Percentiles rank a stretch among this genome's conserved stretches.
These are phyloP conservation scores for Enhydra lutris DNA, from an alignment of 2,113 vertebrate species.

Conservation along the genomic window DNA sequence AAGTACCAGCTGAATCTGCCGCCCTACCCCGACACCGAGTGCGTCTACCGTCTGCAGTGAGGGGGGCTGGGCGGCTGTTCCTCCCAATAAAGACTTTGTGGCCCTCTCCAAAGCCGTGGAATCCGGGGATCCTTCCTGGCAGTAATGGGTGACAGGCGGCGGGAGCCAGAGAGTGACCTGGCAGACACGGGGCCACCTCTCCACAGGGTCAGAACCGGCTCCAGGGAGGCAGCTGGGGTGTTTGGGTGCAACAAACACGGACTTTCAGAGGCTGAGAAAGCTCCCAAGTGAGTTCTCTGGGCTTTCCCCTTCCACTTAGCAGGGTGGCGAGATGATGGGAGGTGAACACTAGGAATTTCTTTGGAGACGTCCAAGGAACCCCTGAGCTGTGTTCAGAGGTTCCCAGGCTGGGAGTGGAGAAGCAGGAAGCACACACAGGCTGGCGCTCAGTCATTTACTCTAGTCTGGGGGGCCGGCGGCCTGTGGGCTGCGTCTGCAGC, in stretches of 20 bases:
- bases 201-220: neutral
- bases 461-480: neutral
- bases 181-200: neutral
- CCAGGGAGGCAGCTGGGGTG: neutral
- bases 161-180: neutral
- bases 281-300: neutral
- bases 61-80: neutral
- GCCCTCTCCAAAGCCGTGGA: neutral
- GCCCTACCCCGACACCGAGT: slow-evolving; percentile 87
- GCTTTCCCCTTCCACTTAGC: neutral
- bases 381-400: neutral
- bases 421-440: neutral
- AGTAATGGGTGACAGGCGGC: neutral
- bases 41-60: slow-evolving; percentile 85
- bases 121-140: neutral
- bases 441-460: neutral
- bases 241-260: neutral
- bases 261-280: neutral
- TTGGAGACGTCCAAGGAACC: neutral
- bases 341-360: neutral
- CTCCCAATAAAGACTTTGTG: slow-evolving; percentile 27
- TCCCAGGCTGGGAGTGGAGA: neutral
- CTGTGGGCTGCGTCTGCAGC: neutral
- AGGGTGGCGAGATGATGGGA: neutral
- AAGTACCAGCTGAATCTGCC: slow-evolving; percentile 93